Evolutionary conservation across 2,113 vertebrate genomes (phyloP), one percentile per base, ranked within the genome.

Genomic region (Strigops habroptila): DNA sequence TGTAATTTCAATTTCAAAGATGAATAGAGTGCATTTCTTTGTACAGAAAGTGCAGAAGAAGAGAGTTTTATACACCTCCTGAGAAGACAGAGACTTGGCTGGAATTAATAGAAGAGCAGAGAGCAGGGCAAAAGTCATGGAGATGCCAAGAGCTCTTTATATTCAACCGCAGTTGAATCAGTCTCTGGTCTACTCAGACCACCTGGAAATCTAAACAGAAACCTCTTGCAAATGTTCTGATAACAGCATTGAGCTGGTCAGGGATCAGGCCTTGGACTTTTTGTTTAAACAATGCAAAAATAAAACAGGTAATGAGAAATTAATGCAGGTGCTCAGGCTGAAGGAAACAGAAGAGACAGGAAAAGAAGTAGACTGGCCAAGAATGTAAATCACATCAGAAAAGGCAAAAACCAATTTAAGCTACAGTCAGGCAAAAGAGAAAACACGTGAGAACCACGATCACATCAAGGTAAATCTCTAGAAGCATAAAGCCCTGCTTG

Each of bases 1-100:
- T 67, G 18, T 76, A 76, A 92, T 91, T 92, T 91, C 89, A 89
- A 35, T 94, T 96, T 94, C 84, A 94, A 89, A 95, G 73, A 87
- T 0, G 1, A 46, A 89, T 85, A 83, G 64, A 44, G 16, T 35
- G 33, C 28, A 64, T 89, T 84, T 79, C 57, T 82, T 60, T 55
- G n/a, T 76, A 65, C 9, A 57, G n/a, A 87, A 93, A 89, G 28
- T 65, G 19, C 27, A 85, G 78, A 82, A 88, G 30, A 64, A 82
- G 12, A n/a, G 63, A 82, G 30, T 82, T 93, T 89, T 93, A 91
- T 89, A 19, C 22, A 41, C 82, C 93, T 87, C 91, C 60, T 44
- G 77, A 85, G 86, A 82, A 27, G 75, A 35, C 6, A 89, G 64
- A 88, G 18, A 62, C 76, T 89, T 93, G 22, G 18, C 39, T 79